These are phyloP conservation scores for Indicator indicator DNA, from an alignment of 2,113 vertebrate genomes.

Conservation along the genomic window DNA sequence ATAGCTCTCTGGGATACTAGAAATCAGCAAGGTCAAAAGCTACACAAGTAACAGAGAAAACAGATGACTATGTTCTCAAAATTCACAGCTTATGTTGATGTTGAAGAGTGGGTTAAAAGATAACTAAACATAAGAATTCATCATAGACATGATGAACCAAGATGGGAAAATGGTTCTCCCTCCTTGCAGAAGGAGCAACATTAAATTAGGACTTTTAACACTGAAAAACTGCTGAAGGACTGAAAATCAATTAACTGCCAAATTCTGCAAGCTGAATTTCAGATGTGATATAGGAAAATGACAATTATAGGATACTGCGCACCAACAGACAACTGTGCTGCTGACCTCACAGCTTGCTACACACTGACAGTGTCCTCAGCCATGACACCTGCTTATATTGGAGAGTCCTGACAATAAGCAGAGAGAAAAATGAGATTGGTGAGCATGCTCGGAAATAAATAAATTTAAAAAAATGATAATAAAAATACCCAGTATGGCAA, in stretches of 20 bases:
- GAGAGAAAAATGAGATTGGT: background rate
- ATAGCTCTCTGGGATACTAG: background rate
- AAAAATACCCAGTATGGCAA: background rate
- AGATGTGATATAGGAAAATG: background rate
- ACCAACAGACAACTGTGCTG: background rate
- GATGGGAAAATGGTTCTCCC: background rate
- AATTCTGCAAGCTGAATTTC: conserved; percentile 35
- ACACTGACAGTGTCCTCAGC: background rate
- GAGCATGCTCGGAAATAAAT: background rate
- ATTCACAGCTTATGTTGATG: background rate
- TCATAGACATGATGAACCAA: background rate
- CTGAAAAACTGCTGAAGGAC: conserved; percentile 16
- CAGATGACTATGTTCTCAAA: conserved; percentile 19
- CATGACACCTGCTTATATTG: background rate
- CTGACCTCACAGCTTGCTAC: background rate
- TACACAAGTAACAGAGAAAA: conserved; percentile 21
- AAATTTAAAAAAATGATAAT: background rate
- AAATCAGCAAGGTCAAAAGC: conserved; percentile 61
- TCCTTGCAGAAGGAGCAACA: conserved; percentile 11
- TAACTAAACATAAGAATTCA: conserved; percentile 16
- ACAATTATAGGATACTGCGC: background rate
- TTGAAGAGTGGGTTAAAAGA: background rate
- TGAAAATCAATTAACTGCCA: conserved; percentile 42
- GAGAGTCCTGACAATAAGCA: background rate
- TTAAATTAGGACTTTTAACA: conserved; percentile 30